Evolutionary conservation across 2,797 vertebrate species (phyloP), one percentile per base, ranked within the genome.

Genomic region (Hemitrygon akajei): DNA sequence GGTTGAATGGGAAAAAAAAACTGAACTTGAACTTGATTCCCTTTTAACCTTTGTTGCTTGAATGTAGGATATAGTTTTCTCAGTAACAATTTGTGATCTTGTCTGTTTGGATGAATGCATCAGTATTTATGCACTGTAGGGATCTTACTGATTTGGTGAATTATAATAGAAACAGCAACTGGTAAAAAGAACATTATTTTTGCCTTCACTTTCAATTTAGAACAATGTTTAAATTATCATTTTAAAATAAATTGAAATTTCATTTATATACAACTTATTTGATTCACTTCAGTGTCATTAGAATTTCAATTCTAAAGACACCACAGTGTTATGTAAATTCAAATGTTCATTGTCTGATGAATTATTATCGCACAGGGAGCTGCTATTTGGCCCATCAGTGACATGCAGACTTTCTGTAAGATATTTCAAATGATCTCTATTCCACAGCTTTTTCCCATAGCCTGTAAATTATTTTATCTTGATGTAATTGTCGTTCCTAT

Each of bases 81-180:
- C 84, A 87, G 60, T 87, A 87, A 87, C 63, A 63, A 87, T 63
- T 87, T 87, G 30, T 34, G 27, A 34, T 63, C 60, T 87, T 63
- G 14, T 60, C 10, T 86, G 30, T 12, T 60, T 14, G 56, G 82
- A 86, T 60, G 14, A 86, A 60, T 60, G 82, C 60, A 87, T 63
- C 60, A 63, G 63, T 87, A 16, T 34, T 63, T 34, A 63, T 66
- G 30, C 58, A 63, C n/a, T 16, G 63, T 30, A 87, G 84, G 84
- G 58, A 87, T 30, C 30, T 6, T 18, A 66, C 60, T 87, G n/a
- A 63, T 30, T 87, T 30, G n/a, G 84, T 63, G 14, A 63, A n/a
- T 30, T 12, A 12, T 87, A 30, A 63, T 63, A 27, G 3, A 60
- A n/a, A 87, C 60, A 87, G n/a, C n/a, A n/a, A n/a, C n/a, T n/a